phyloP scores from a whole-genome alignment of 2,797 vertebrate genomes.

The Schizopygopsis pylzovi region DNA sequence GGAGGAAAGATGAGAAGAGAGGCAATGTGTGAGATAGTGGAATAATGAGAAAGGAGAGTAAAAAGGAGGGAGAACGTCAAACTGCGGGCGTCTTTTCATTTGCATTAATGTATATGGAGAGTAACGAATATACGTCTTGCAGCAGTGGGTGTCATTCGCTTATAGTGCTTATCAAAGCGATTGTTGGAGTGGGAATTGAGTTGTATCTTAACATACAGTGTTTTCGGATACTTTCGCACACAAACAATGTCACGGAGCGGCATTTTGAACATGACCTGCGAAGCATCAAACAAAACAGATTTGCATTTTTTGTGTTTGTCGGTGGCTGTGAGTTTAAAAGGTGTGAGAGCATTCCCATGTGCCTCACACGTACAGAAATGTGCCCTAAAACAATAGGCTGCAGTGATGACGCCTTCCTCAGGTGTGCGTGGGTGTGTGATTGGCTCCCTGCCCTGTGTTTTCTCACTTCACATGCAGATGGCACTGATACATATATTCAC shows the following conservation, averaged over 20 bases:
- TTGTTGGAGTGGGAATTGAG: constrained; percentile 68
- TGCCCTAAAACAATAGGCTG: constrained; percentile 61
- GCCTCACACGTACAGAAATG: constrained; percentile 48
- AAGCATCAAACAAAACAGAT: constrained; percentile 39
- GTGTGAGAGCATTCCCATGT: constrained; percentile 55
- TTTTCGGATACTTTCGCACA: constrained; percentile 12
- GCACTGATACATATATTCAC: constrained; percentile 66
- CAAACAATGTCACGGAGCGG: constrained; percentile 6
- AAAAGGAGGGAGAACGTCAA: constrained; percentile 51
- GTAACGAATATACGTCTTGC: constrained; percentile 56
- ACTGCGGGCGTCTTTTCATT: constrained; percentile 77
- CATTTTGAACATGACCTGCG: constrained; percentile 15
- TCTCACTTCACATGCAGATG: constrained; percentile 65
- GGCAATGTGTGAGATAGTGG: constrained; percentile 51
- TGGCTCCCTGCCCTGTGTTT: constrained; percentile 59
- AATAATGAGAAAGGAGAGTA: constrained; percentile 61
- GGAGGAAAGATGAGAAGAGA: constrained; percentile 64
- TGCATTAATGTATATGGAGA: constrained; percentile 76
- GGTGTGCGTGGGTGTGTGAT: constrained; percentile 61
- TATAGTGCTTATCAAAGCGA: constrained; percentile 65
- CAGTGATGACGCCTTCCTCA: constrained; percentile 52
- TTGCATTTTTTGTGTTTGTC: constrained; percentile 39
- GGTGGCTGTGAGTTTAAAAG: constrained; percentile 50
- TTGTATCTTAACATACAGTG: constrained; percentile 34
- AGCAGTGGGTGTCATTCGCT: constrained; percentile 56